Evolutionary conservation across 2,113 vertebrate species (phyloP).

Genomic region (Syngnathus typhle): DNA sequence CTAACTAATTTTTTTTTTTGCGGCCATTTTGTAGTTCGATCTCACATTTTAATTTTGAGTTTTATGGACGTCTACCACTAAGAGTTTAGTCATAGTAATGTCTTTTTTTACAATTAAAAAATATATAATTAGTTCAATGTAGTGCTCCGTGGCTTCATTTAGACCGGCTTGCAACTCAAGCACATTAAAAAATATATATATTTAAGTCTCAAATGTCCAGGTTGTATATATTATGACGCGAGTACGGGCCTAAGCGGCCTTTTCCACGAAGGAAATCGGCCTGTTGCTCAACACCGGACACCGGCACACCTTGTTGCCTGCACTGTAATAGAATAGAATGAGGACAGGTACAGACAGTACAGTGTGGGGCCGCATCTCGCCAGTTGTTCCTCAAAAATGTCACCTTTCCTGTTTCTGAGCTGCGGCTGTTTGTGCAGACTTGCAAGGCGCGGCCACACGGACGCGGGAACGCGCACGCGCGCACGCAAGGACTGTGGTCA

Average conservation of each 20-base stretch:
- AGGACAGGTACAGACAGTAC: conserved; percentile 76
- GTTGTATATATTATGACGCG: neutral
- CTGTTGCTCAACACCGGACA: conserved; percentile 25
- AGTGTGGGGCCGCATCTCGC: conserved; percentile 67
- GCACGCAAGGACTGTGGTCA: conserved; percentile 63
- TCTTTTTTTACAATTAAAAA: too few relatives aligned
- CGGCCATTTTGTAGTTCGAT: too few relatives aligned
- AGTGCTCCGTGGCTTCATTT: neutral
- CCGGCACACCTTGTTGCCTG: conserved; percentile 54
- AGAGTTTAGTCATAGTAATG: too few relatives aligned
- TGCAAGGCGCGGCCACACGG: conserved; percentile 68
- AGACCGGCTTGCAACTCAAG: too few relatives aligned
- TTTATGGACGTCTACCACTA: too few relatives aligned
- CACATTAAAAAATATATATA: neutral
- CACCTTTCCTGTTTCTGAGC: conserved; percentile 78
- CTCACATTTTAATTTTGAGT: too few relatives aligned
- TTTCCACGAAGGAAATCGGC: neutral
- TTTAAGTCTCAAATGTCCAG: neutral
- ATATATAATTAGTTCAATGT: neutral
- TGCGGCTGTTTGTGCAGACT: conserved; percentile 71
- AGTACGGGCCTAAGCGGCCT: neutral
- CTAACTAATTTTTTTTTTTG: too few relatives aligned
- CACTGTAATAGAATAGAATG: conserved; percentile 14
- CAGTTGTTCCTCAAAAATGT: conserved; percentile 77
- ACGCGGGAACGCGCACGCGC: conserved; percentile 13